phyloP scores from a whole-genome alignment of 2,888 invertebrate genomes.

The Lysandra coridon region DNA sequence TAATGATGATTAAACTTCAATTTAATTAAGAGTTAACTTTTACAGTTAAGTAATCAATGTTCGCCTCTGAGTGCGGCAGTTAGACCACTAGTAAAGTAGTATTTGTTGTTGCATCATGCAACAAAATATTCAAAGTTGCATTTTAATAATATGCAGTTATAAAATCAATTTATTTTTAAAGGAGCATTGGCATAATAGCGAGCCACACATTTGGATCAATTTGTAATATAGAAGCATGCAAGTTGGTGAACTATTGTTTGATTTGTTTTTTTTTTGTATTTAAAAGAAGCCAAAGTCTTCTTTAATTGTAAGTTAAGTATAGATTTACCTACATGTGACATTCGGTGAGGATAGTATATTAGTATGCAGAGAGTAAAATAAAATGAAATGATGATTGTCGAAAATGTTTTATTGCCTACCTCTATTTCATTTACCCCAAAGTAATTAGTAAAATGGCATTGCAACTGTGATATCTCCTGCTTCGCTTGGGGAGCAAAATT shows the following conservation, averaged over 20 bases:
- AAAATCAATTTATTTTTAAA: constrained; percentile 4
- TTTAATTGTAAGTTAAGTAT: constrained; percentile 60
- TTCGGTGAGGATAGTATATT: constrained; percentile 54
- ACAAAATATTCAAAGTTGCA: constrained; percentile 34
- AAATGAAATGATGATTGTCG: constrained; percentile 47
- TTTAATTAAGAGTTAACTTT: too few relatives aligned
- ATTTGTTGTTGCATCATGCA: neutral
- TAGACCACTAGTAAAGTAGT: neutral
- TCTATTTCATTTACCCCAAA: constrained; percentile 6
- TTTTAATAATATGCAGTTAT: constrained; percentile 34
- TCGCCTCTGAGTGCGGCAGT: neutral
- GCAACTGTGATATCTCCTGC: too few relatives aligned
- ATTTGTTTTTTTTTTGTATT: constrained; percentile 51
- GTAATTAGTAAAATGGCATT: neutral
- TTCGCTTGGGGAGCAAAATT: too few relatives aligned
- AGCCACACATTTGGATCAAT: constrained; percentile 25
- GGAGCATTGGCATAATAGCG: neutral
- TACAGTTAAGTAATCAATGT: too few relatives aligned
- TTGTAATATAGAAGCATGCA: constrained; percentile 24
- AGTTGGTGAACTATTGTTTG: constrained; percentile 52
- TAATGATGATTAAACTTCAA: too few relatives aligned
- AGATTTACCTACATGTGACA: constrained; percentile 58
- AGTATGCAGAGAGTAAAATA: constrained; percentile 60
- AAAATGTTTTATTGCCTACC: constrained; percentile 41
- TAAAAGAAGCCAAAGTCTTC: constrained; percentile 75